Base-by-base conservation (phyloP, 2,888 invertebrate genomes). In the Brachypterus glaber region DNA sequence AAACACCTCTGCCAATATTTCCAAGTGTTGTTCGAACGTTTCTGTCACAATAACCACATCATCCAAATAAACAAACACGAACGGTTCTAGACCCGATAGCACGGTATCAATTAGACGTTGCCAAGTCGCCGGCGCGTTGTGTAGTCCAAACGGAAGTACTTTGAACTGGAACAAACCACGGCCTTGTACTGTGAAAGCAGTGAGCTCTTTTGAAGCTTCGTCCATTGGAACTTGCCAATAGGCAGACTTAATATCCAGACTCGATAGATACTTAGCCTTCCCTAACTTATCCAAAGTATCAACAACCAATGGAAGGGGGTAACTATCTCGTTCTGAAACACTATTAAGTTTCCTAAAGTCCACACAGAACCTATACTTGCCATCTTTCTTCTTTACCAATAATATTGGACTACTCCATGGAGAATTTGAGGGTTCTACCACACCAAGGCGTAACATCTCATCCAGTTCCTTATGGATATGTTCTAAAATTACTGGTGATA, bases 141-240 rank as follows among this genome's bases (percentile, higher is more conserved):
- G n/a, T 11, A 30, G 4, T 14, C 41, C 38, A 35, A 41, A 38
- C 4, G 37, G 35, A 16, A 41, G 24, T 11, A 34, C 12, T 2
- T 9, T 14, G 17, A 41, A 41, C 14, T 38, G 34, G 17, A 26
- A 41, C 7, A 35, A 24, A 4, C 36, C 39, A 9, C 39, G 32
- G 13, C 33, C 30, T 13, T 35, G 55, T 1, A 58, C 52, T 0
- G 51, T 44, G 29, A 54, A 54, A 0, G 55, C 56, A 2, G 56
- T 59, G 5, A 38, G 41, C 4, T 48, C 48, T 13, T 33, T 30
- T 1, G 46, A 44, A 0, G 35, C 16, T 4, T 36, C 21, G 4
- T 41, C 40, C 17, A 57, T 12, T 7, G 45, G 45, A 5, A 52
- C 37, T 33, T 52, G 51, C 32, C 45, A 48, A 24, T 53, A 54